Evolutionary conservation across 2,113 vertebrate genomes (phyloP), one percentile per base, ranked within the genome.

Genomic region (Corvus hawaiiensis): DNA sequence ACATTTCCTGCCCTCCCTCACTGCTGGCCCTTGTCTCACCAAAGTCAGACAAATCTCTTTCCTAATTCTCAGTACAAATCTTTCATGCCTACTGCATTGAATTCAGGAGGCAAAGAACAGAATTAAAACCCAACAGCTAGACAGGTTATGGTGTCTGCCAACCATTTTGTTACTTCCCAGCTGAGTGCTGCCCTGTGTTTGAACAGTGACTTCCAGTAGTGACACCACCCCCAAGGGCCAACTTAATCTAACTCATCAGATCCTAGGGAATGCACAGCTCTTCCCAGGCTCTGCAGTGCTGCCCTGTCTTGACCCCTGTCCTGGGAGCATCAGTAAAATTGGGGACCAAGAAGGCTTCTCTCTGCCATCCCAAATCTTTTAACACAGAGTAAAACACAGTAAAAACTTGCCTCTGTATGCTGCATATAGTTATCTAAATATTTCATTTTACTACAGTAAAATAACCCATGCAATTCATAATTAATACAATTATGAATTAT

Each of bases 391-490:
- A 61, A 69, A 87, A 30, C 26, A 35, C 37, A 79, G 35, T 16
- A 20, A 80, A 79, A 85, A 35, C 7, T 33, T 83, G 8, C 15
- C 32, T 79, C 11, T 28, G 6, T 49, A 44, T 49, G 49, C 20
- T 43, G 35, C 35, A 48, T 33, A 43, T 0, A 8, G 48, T 69
- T 43, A 76, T 46, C 21, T 86, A 49, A 51, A 41, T 68, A 88
- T 62, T 93, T 93, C 26, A 92, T 87, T 90, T 83, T 35, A 87
- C 48, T 76, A 71, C 21, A 83, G 74, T 64, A 93, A 87, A 84
- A 91, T 87, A 87, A 68, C 4, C 30, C 28, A 48, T 52, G 13
- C 24, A 94, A 91, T 84, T 86, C 8, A 84, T 82, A 92, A 82
- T 87, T 91, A 74, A 91, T 79, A 28, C 13, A 72, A 79, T 48